A percentile compares a stretch with the other conserved stretches of the same genome.
Conservation (phyloP, 2,888 invertebrate genomes). For the Tenthredo distinguenda region DNA sequence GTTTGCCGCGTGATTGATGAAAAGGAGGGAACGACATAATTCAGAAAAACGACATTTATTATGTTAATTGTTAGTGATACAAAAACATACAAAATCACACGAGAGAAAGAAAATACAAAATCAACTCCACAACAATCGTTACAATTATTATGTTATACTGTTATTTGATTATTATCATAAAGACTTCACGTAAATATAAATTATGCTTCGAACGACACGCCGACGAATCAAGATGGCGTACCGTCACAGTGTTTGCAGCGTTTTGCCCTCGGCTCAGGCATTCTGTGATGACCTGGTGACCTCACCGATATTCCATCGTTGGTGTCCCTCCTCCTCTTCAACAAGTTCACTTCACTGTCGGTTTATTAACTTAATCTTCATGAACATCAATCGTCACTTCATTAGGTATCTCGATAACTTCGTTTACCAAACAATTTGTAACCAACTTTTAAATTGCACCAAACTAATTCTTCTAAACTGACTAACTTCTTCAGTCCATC, state of each 20-base stretch:
- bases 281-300: slow-evolving; percentile 77
- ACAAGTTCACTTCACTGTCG: slow-evolving; percentile 47
- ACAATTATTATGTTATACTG: slow-evolving; percentile 48
- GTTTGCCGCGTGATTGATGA: slow-evolving; percentile 34
- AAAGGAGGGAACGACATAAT: slow-evolving; percentile 39
- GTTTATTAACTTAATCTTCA: slow-evolving; percentile 10
- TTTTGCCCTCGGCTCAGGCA: slow-evolving; percentile 91
- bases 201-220: slow-evolving; percentile 39
- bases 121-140: slow-evolving; percentile 50
- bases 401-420: slow-evolving; percentile 34
- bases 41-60: slow-evolving; percentile 52
- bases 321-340: slow-evolving; percentile 64
- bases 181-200: slow-evolving; percentile 34
- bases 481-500: background rate
- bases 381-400: slow-evolving; percentile 37
- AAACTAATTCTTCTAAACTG: background rate
- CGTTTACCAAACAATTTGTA: slow-evolving; percentile 15
- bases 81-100: slow-evolving; percentile 50
- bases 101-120: slow-evolving; percentile 35
- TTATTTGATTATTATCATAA: slow-evolving; percentile 46
- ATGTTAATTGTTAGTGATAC: slow-evolving; percentile 54
- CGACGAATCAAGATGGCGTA: slow-evolving; percentile 75
- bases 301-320: slow-evolving; percentile 77
- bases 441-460: slow-evolving; percentile 9
- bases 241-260: slow-evolving; percentile 96